These are phyloP conservation scores for Tigriopus californicus DNA, from an alignment of 2,888 invertebrate species.

Conservation along the genomic window DNA sequence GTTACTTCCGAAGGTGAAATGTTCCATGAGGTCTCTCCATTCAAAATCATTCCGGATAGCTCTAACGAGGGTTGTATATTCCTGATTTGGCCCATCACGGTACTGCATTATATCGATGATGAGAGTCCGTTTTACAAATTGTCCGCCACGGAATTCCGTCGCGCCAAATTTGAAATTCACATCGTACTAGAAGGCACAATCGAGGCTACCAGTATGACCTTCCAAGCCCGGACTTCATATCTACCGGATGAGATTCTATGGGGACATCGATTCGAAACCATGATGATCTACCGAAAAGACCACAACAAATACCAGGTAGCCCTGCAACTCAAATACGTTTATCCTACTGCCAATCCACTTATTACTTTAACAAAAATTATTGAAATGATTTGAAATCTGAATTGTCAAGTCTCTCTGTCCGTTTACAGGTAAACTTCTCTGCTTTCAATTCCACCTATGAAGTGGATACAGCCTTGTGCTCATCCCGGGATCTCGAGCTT, in stretches of 20 bases:
- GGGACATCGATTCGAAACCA: constrained; percentile 41
- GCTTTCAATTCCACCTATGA: constrained; percentile 81
- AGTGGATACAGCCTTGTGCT: constrained; percentile 75
- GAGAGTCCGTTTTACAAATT: constrained; percentile 75
- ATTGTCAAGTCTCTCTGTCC: too few species aligned
- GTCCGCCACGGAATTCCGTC: constrained; percentile 40
- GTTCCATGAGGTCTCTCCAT: constrained; percentile 10
- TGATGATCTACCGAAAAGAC: constrained; percentile 32
- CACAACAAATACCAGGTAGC: constrained; percentile 53
- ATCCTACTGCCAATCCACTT: too few species aligned
- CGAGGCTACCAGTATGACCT: constrained; percentile 22
- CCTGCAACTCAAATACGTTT: too few species aligned
- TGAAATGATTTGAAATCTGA: too few species aligned
- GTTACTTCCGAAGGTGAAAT: constrained; percentile 13
- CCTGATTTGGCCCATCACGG: constrained; percentile 95
- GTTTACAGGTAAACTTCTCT: constrained; percentile 29
- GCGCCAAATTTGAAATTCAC: constrained; percentile 59
- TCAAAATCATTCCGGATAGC: constrained; percentile 64
- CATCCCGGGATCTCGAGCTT: constrained; percentile 56
- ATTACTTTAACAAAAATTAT: too few species aligned
- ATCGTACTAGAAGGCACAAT: constrained; percentile 61
- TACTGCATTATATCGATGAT: constrained; percentile 84
- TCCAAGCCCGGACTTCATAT: constrained; percentile 48
- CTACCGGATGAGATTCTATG: constrained; percentile 68
- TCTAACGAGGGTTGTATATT: constrained; percentile 71